These are phyloP conservation scores for Microplitis deprimator DNA, from an alignment of 2,888 invertebrate species.

Conservation along the genomic window DNA sequence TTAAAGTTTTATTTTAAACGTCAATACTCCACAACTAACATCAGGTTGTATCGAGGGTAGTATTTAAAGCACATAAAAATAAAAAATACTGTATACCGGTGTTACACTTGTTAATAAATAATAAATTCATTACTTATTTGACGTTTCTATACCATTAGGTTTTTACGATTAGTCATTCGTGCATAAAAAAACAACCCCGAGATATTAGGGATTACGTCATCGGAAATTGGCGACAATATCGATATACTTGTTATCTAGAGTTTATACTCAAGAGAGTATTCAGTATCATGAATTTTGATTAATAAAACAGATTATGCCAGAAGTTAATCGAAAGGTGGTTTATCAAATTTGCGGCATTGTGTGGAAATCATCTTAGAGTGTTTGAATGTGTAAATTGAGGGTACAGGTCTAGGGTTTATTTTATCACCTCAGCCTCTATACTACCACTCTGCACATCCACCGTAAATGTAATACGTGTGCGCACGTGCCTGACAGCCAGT, in stretches of 20 bases:
- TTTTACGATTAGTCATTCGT: not conserved
- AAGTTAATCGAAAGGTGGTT: slow-evolving; percentile 14
- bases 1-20: not conserved
- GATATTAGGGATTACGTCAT: not conserved
- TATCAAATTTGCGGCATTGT: slow-evolving; percentile 3
- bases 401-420: slow-evolving; percentile 41
- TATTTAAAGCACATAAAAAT: not conserved
- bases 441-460: slow-evolving; percentile 42
- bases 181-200: not conserved
- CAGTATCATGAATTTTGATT: not conserved
- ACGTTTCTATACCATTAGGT: not conserved
- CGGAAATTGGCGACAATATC: not conserved
- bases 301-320: not conserved
- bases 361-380: slow-evolving; percentile 6
- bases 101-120: not conserved
- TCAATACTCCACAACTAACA: not conserved
- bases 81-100: not conserved
- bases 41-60: not conserved
- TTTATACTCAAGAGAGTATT: not conserved
- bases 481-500: slow-evolving; percentile 55
- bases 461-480: slow-evolving; percentile 46
- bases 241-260: not conserved
- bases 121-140: not conserved
- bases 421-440: slow-evolving; percentile 30
- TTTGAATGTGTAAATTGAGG: slow-evolving; percentile 37